Evolutionary conservation across 2,797 vertebrate species (phyloP).

Genomic region (Poeciliopsis paucimaculata): DNA sequence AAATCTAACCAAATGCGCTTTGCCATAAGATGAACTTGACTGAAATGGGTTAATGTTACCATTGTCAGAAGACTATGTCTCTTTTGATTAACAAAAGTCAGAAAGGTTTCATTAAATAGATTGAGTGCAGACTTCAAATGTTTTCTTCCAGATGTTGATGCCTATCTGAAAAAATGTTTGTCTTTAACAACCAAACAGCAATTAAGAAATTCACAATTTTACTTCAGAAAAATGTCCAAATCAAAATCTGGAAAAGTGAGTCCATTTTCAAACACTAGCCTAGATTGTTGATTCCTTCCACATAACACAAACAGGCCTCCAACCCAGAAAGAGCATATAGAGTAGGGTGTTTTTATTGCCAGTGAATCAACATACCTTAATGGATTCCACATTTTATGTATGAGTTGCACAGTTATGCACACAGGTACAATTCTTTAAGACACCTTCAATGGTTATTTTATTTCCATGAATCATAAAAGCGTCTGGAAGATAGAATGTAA

Average conservation of each 20-base stretch:
- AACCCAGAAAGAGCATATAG: not conserved
- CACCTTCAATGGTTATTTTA: slow-evolving; percentile 19
- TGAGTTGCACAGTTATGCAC: not conserved
- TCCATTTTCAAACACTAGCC: not conserved
- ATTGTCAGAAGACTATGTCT: not conserved
- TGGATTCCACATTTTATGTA: too few species aligned
- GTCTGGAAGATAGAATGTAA: too few species aligned
- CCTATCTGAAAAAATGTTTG: not conserved
- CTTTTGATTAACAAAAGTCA: not conserved
- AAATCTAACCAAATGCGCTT: not conserved
- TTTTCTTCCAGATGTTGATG: not conserved
- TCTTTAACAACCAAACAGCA: not conserved
- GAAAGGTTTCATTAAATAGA: not conserved
- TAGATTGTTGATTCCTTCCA: not conserved
- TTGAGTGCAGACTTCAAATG: not conserved
- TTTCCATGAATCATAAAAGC: too few species aligned
- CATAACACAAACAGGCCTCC: not conserved
- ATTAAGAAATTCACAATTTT: not conserved
- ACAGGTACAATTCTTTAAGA: slow-evolving; percentile 40
- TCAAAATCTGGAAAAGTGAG: not conserved
- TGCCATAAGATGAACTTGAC: not conserved
- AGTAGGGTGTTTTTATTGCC: not conserved
- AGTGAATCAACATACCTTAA: not conserved
- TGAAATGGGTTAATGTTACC: not conserved
- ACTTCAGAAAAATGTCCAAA: not conserved